Conservation (phyloP, 2,888 invertebrate genomes). For the Cacoxenus indagator region DNA sequence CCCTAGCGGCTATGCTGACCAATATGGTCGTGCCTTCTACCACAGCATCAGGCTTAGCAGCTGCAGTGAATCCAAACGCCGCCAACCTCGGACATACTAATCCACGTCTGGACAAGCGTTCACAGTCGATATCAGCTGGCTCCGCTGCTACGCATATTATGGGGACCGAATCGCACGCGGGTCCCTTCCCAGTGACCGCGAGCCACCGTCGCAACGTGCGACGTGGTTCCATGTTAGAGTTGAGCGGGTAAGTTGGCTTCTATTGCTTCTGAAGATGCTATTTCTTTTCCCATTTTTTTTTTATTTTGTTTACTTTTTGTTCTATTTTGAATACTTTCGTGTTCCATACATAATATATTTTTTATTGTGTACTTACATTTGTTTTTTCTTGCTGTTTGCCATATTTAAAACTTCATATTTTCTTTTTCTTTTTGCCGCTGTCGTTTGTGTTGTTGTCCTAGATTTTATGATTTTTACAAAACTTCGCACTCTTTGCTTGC, state of each 20-base stretch:
- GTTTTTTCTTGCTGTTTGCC: no score
- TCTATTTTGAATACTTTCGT: background rate
- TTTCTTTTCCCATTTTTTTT: background rate
- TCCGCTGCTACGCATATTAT: constrained; percentile 62
- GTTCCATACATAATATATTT: background rate
- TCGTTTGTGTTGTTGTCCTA: no score
- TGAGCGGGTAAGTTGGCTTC: constrained; percentile 77
- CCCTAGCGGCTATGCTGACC: constrained; percentile 66
- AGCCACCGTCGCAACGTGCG: constrained; percentile 79
- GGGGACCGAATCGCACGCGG: constrained; percentile 72
- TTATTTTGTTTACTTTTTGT: background rate
- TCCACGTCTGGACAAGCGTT: constrained; percentile 64
- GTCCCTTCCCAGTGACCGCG: constrained; percentile 78
- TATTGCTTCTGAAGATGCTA: background rate
- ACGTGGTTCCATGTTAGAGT: constrained; percentile 86
- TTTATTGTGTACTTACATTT: constrained; percentile 12
- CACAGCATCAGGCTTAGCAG: constrained; percentile 63
- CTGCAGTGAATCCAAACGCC: background rate
- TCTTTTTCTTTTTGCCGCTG: no score
- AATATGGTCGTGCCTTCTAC: constrained; percentile 69
- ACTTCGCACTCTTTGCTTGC: no score
- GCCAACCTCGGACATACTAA: constrained; percentile 61
- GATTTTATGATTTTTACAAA: no score
- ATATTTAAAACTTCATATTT: no score
- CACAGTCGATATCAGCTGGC: constrained; percentile 61